These are phyloP conservation scores for Diuraphis noxia DNA, from an alignment of 1,140 invertebrate species.

Conservation along the genomic window DNA sequence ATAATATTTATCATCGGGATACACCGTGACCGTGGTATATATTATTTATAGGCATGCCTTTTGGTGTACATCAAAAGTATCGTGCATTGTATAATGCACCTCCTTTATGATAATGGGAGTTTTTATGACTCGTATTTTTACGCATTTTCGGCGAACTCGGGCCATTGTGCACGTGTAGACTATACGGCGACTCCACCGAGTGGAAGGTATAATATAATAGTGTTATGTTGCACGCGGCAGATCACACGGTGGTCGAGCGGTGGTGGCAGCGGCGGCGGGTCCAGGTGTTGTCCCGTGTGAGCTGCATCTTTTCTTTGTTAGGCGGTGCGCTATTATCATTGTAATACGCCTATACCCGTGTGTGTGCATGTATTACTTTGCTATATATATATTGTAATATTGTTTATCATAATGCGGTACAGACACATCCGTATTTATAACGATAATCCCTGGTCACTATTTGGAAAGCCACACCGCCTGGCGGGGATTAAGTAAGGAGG, in stretches of 20 bases:
- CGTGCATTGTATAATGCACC: not conserved
- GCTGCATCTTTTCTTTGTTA: conserved; percentile 14
- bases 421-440: not conserved
- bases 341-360: not conserved
- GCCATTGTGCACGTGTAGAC: conserved; percentile 40
- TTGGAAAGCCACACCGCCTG: not conserved
- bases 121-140: not conserved
- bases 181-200: conserved; percentile 9
- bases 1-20: not conserved
- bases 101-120: not conserved
- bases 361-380: not conserved
- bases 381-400: not conserved
- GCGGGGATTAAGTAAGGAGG: not conserved
- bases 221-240: not conserved
- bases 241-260: not conserved
- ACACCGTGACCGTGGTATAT: not conserved
- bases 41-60: not conserved
- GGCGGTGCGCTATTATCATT: not conserved
- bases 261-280: not conserved
- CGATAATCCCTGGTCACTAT: not conserved
- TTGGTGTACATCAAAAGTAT: not conserved
- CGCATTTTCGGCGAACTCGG: not conserved
- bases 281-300: conserved; percentile 11
- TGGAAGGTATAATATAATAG: not conserved
- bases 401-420: not conserved